Conservation (phyloP, 2,888 invertebrate species). For the Polydesmus complanatus region DNA sequence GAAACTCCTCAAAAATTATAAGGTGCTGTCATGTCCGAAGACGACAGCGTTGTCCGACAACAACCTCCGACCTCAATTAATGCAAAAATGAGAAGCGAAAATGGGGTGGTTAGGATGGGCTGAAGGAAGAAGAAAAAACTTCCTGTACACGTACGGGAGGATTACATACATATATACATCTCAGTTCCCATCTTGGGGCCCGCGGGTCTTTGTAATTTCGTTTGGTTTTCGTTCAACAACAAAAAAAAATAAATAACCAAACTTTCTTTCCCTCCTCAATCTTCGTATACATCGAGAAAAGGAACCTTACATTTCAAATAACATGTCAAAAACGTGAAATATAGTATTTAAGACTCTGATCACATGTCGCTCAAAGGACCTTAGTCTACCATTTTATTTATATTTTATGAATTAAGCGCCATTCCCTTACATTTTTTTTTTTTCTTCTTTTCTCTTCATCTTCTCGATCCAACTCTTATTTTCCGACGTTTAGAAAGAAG, state of each 20-base stretch:
- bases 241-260: not conserved
- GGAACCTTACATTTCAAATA: not conserved
- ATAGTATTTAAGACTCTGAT: not conserved
- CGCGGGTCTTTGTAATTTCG: not conserved
- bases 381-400: not conserved
- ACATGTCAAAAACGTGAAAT: not conserved
- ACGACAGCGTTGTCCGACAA: not conserved
- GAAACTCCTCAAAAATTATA: not conserved
- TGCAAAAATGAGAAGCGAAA: not conserved
- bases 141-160: too few relatives aligned
- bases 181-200: not conserved
- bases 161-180: too few relatives aligned
- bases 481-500: not conserved
- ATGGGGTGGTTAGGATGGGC: too few relatives aligned
- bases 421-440: not conserved
- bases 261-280: not conserved
- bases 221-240: not conserved
- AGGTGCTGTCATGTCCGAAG: not conserved
- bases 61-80: not conserved
- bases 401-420: not conserved
- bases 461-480: not conserved
- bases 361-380: not conserved
- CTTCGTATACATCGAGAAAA: not conserved
- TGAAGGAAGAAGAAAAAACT: too few relatives aligned
- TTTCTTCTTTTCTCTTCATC: not conserved